Base-by-base conservation (phyloP, 2,797 vertebrate genomes). In the Phyllotis vaccarum region DNA sequence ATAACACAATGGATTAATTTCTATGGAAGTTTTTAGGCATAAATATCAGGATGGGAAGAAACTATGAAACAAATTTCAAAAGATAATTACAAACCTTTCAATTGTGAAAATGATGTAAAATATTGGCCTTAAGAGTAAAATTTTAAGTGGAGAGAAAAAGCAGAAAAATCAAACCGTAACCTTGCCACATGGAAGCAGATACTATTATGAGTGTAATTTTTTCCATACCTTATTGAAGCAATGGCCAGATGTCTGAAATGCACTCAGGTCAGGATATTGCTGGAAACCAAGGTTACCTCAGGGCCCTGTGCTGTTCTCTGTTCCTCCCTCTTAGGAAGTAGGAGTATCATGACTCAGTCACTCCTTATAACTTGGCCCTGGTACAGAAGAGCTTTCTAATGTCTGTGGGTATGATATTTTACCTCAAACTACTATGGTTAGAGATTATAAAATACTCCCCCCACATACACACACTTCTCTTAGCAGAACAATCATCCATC, bases 1-100 rank as follows among this genome's bases (percentile, higher is more conserved):
- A 58, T 60, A 92, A 40, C 54, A 37, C 34, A 17, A 76, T n/a
- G 2, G 76, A 72, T 72, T 92, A 22, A 94, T 56, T 93, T 60
- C 22, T 49, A 62, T 79, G n/a, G 60, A 22, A 75, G 86, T 62
- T 3, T 10, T 46, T 80, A 4, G 40, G 37, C 52, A 66, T 60
- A 79, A 70, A 89, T 49, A 74, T 66, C 14, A 58, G 13, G 70
- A 2, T 81, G 5, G 17, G 4, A 34, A 74, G 66, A 89, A 94
- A 91, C 0, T 43, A 64, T 54, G n/a, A 94, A 87, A n/a, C 90
- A 37, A 68, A 64, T 58, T 56, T 91, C n/a, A 79, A 92, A 29
- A 46, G 4, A n/a, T 52, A 76, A 88, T 46, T 24, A 66, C 52
- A 10, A 89, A 43, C 13, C 1, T 5, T 24, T 11, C 37, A 68